Evolutionary conservation across 2,113 vertebrate genomes (phyloP).

Genomic region (Mystacornis crossleyi): DNA sequence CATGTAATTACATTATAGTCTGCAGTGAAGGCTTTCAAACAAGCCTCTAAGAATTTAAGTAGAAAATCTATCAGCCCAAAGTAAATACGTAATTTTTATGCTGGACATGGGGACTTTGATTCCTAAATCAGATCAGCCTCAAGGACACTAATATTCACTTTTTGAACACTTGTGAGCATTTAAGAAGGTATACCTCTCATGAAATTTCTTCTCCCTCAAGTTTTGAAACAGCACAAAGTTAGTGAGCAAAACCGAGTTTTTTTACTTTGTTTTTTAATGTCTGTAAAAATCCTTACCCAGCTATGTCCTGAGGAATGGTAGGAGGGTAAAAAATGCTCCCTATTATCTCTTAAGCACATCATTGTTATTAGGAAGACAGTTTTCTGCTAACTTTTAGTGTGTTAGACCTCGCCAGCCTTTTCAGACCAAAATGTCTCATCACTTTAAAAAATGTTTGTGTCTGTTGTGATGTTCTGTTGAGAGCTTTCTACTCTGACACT

Average conservation of each 20-base stretch:
- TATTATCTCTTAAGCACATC: not conserved
- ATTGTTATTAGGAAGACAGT: not conserved
- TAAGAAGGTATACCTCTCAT: not conserved
- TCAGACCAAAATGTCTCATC: not conserved
- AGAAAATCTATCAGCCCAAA: not conserved
- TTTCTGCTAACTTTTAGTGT: not conserved
- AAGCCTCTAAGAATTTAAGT: not conserved
- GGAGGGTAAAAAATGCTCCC: not conserved
- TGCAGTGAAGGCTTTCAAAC: not conserved
- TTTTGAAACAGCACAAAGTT: not conserved
- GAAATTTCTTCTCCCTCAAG: not conserved
- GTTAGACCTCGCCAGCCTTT: not conserved
- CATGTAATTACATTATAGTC: not conserved
- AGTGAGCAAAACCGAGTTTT: not conserved
- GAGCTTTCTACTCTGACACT: not conserved
- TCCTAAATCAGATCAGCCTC: not conserved
- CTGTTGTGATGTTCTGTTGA: not conserved
- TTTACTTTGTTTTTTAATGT: not conserved
- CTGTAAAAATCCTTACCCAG: not conserved
- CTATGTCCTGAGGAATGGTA: not conserved
- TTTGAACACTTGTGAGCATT: not conserved
- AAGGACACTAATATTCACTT: not conserved
- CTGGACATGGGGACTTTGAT: not conserved
- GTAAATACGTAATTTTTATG: accelerated
- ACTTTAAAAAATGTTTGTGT: not conserved